Base-by-base conservation (phyloP, 2,797 vertebrate species). In the Siniperca scherzeri region DNA sequence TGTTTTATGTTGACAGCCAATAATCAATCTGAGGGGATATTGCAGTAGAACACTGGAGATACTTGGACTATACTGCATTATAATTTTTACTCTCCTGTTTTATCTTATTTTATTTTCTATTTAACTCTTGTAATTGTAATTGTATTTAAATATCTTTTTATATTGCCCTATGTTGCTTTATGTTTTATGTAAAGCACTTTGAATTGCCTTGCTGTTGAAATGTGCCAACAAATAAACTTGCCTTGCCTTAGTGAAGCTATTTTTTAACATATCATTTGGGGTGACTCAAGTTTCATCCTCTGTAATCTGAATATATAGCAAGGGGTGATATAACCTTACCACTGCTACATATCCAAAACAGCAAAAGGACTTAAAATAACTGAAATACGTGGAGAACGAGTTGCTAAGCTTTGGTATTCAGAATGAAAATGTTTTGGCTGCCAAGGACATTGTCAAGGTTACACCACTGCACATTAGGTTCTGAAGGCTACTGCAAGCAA, bases 401-500 rank as follows among this genome's bases (percentile, higher is more conserved):
- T 12, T 66, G 62, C 66, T 44, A 22, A 7, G 42, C 19, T 57
- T 59, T 60, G 53, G 42, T 50, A 30, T 65, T 57, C 36, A 27
- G 21, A 50, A 21, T 72, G 2, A 70, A 61, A 70, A 56, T 56
- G 27, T 78, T 66, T 36, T 17, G 61, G 40, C 44, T 70, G 36
- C 10, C 9, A 52, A 36, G 22, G 7, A 40, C 12, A 40, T 22
- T 38, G 5, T 57, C 64, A 77, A 27, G 44, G 64, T 68, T 40
- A 40, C 44, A 40, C 1, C 4, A 21, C 13, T 56, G 50, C 16
- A 57, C 42, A 56, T 12, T 10, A 55, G 7, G 59, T 12, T 36
- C 38, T 46, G 38, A 59, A 60, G 56, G 12, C 38, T n/a, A 22
- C 27, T 48, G 14, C 27, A 68, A 55, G 48, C 12, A 40, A 40